A percentile compares a stretch with the other conserved stretches of the same genome.
Conservation (phyloP, 2,888 invertebrate species). For the Drosophila rubida region DNA sequence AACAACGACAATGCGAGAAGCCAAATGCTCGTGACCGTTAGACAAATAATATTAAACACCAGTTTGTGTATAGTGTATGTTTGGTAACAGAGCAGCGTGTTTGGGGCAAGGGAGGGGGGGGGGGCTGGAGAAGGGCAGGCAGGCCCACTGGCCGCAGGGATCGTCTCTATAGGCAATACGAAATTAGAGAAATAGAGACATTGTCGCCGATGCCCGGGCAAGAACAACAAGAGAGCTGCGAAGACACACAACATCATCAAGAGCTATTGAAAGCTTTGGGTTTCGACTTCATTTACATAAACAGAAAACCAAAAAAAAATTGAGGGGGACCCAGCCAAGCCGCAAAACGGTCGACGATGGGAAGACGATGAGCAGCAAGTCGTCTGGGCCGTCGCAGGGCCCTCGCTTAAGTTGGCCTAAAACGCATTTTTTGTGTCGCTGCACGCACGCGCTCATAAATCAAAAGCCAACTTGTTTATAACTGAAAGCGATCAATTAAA, state of each 20-base stretch:
- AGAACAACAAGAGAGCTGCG: slow-evolving; percentile 20
- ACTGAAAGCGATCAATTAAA: slow-evolving; percentile 80
- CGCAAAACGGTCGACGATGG: background rate
- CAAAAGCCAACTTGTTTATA: slow-evolving; percentile 78
- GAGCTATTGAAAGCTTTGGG: slow-evolving; percentile 70
- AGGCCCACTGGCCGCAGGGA: slow-evolving; percentile 27
- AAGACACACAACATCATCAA: slow-evolving; percentile 69
- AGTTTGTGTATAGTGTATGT: slow-evolving; percentile 32
- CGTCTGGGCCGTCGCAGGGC: slow-evolving; percentile 10
- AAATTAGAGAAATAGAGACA: slow-evolving; percentile 77
- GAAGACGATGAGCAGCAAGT: background rate
- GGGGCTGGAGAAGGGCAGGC: background rate
- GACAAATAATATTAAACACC: slow-evolving; percentile 79
- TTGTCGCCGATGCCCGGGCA: slow-evolving; percentile 62
- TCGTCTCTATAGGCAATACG: slow-evolving; percentile 51
- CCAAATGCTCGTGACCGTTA: slow-evolving; percentile 77
- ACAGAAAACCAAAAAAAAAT: slow-evolving; percentile 9
- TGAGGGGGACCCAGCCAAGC: background rate
- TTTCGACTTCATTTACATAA: slow-evolving; percentile 71
- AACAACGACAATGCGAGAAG: slow-evolving; percentile 42
- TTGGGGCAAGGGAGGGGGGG: no score
- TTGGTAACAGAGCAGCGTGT: slow-evolving; percentile 6
- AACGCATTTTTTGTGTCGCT: slow-evolving; percentile 75
- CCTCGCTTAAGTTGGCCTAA: slow-evolving; percentile 70
- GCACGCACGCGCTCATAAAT: slow-evolving; percentile 79